A percentile compares a stretch with the other conserved stretches of the same genome.
Evolutionary conservation across 2,797 vertebrate species (phyloP).

Genomic region (Dendrocincla tyrannina): DNA sequence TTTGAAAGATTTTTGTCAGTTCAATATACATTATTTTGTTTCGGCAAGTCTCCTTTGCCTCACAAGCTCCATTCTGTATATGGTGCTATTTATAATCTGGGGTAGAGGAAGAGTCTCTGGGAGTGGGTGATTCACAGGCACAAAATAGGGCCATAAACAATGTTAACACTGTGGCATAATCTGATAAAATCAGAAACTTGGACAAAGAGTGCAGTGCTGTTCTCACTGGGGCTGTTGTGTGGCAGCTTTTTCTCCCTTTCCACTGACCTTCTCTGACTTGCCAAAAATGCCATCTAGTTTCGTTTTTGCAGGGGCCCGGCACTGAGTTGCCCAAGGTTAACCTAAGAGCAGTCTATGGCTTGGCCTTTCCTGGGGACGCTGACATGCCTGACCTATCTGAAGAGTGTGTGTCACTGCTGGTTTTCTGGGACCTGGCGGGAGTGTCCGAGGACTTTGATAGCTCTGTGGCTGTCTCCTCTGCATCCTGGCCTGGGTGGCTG

Average conservation of each 20-base stretch:
- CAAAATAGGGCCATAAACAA: conserved; percentile 52
- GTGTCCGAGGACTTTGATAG: background rate
- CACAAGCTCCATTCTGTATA: conserved; percentile 5
- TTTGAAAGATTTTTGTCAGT: conserved; percentile 22
- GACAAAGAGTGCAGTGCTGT: background rate
- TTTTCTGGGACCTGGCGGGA: background rate
- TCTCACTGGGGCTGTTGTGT: background rate
- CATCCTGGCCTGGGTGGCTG: background rate
- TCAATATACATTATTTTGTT: background rate
- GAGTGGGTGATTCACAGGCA: conserved; percentile 47
- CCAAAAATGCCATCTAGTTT: background rate
- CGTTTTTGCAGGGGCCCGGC: background rate
- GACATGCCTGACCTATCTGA: background rate
- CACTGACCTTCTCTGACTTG: background rate
- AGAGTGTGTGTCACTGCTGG: background rate
- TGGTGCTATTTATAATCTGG: conserved; percentile 60
- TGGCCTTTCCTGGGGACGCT: background rate
- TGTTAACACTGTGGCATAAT: conserved; percentile 58
- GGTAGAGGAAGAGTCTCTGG: conserved; percentile 31
- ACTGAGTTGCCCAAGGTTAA: background rate
- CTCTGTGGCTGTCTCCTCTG: background rate
- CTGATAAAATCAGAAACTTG: conserved; percentile 47
- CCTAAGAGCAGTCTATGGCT: background rate
- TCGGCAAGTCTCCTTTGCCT: conserved; percentile 8
- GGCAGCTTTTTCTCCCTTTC: conserved; percentile 11